A percentile compares a stretch with the other conserved stretches of the same genome.
These are phyloP conservation scores for Lethenteron reissneri DNA, from an alignment of 2,113 vertebrate genomes.

Conservation along the genomic window DNA sequence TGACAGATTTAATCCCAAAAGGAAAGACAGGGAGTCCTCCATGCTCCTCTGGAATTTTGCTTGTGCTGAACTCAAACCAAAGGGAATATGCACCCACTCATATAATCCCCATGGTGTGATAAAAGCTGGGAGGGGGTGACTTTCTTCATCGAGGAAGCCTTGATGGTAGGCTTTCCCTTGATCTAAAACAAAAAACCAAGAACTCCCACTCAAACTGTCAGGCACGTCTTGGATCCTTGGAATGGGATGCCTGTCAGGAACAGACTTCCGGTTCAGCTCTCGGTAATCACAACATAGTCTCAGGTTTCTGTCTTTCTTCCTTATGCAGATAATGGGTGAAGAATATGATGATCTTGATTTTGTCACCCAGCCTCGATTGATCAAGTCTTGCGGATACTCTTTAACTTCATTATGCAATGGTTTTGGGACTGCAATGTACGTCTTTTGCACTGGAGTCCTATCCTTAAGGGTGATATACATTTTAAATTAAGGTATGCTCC, in stretches of 20 bases:
- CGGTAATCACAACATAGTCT: constrained; percentile 8
- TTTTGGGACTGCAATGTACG: constrained; percentile 8
- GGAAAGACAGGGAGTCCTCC: constrained; percentile 9
- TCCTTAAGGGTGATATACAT: constrained; percentile 10
- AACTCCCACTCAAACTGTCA: neutral
- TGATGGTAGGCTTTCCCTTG: constrained; percentile 9
- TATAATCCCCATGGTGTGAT: constrained; percentile 6
- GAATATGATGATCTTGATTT: constrained; percentile 5
- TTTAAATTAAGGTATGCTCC: neutral
- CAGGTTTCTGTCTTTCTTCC: constrained; percentile 3
- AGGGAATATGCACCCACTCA: constrained; percentile 8
- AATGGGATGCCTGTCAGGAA: neutral
- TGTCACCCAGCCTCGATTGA: constrained; percentile 6
- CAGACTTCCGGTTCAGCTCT: neutral
- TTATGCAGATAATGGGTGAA: constrained; percentile 3
- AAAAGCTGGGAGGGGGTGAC: neutral
- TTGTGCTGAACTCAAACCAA: constrained; percentile 6
- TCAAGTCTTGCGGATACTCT: constrained; percentile 2
- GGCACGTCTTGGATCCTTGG: constrained; percentile 4
- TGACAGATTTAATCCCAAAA: constrained; percentile 8
- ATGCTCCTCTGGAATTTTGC: constrained; percentile 9
- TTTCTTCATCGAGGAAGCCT: neutral
- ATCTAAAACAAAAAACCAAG: constrained; percentile 9
- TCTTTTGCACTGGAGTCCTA: constrained; percentile 4
- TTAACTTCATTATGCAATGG: constrained; percentile 6